Percentiles rank a stretch among this genome's conserved stretches.
Evolutionary conservation across 2,797 vertebrate species (phyloP).

Genomic region (Pipistrellus kuhlii): DNA sequence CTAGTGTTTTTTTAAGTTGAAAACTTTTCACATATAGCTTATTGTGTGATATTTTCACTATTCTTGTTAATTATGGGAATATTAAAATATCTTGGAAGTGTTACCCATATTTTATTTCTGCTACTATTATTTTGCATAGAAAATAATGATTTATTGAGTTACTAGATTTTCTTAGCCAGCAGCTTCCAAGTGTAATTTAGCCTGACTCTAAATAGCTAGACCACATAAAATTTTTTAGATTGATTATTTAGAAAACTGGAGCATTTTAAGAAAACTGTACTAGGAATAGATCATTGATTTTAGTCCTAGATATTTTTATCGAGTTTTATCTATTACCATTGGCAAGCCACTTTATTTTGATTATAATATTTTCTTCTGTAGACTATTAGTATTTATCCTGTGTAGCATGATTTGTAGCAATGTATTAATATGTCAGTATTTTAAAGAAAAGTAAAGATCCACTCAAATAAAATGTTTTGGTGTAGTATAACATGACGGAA

Average conservation of each 20-base stretch:
- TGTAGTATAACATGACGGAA: background rate
- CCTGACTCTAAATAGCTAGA: background rate
- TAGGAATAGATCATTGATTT: background rate
- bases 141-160: background rate
- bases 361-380: background rate
- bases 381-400: background rate
- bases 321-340: background rate
- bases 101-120: background rate
- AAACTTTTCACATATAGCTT: conserved; percentile 13
- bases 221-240: background rate
- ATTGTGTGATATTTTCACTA: background rate
- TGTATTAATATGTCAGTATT: background rate
- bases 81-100: background rate
- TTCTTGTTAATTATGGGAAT: conserved; percentile 20
- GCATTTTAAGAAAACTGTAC: background rate
- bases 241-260: background rate
- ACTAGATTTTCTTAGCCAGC: background rate
- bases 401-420: background rate
- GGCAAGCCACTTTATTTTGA: conserved; percentile 13
- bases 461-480: background rate
- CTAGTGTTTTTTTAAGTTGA: conserved; percentile 36
- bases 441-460: background rate
- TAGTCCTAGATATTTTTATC: background rate
- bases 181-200: conserved; percentile 14
- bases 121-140: background rate